A percentile compares a stretch with the other conserved stretches of the same genome.
Evolutionary conservation across 2,888 invertebrate genomes (phyloP).

Genomic region (Phytoseiulus persimilis): DNA sequence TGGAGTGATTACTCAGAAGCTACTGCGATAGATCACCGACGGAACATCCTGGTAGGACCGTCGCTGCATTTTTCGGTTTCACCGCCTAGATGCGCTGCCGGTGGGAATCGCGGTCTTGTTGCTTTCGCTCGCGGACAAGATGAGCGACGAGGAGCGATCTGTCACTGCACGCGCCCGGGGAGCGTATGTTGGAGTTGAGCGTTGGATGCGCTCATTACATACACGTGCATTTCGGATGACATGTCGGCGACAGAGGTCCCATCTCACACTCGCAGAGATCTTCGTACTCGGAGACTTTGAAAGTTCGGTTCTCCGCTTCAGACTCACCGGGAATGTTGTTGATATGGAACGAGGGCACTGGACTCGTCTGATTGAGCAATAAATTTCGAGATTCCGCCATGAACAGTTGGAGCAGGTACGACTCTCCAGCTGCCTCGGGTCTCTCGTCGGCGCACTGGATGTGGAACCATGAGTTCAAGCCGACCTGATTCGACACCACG

Average conservation of each 20-base stretch:
- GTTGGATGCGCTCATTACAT: background rate
- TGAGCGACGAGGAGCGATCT: background rate
- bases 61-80: background rate
- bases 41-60: too few species aligned
- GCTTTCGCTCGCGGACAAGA: background rate
- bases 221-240: background rate
- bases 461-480: conserved; percentile 8
- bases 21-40: too few species aligned
- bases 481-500: conserved; percentile 33
- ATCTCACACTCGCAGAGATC: background rate
- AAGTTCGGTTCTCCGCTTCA: background rate
- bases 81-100: background rate
- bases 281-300: background rate
- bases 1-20: too few species aligned
- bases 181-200: background rate
- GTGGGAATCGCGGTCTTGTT: background rate
- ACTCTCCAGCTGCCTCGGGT: conserved; percentile 26
- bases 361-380: conserved; percentile 25
- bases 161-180: background rate
- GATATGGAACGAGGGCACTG: conserved; percentile 25
- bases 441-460: conserved; percentile 25
- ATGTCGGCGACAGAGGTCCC: background rate
- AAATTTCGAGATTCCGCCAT: conserved; percentile 30
- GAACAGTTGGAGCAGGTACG: conserved; percentile 31
- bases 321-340: conserved; percentile 37